Conservation (phyloP, 1,140 invertebrate genomes). For the Aphaenogaster rudis region DNA sequence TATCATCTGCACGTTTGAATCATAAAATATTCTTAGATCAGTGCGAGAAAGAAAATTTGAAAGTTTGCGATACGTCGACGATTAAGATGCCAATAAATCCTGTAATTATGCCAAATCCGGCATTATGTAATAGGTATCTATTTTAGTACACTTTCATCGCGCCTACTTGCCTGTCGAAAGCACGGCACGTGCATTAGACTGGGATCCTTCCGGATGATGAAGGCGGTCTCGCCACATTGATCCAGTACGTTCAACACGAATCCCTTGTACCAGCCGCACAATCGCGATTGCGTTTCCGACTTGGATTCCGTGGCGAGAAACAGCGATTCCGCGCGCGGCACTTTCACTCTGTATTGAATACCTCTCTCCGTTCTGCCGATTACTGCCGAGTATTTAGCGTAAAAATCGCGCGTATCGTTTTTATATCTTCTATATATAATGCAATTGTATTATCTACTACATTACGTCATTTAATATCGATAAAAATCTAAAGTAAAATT, state of each 20-base stretch:
- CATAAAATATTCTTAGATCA: no score
- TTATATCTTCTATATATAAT: neutral
- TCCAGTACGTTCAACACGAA: conserved; percentile 76
- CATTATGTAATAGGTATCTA: neutral
- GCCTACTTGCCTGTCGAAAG: conserved; percentile 71
- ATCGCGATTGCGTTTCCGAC: neutral
- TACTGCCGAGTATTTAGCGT: conserved; percentile 65
- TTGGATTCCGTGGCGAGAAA: conserved; percentile 78
- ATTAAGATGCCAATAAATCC: neutral
- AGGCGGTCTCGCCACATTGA: conserved; percentile 76
- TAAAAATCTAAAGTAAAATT: neutral
- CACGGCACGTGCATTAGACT: conserved; percentile 73
- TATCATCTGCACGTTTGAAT: neutral
- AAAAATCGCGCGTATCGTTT: neutral
- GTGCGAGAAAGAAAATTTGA: neutral
- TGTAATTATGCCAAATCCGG: neutral
- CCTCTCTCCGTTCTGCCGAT: conserved; percentile 67
- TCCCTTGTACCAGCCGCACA: conserved; percentile 50
- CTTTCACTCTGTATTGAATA: conserved; percentile 78
- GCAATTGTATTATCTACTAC: neutral
- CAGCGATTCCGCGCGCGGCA: conserved; percentile 78
- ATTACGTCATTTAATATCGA: neutral
- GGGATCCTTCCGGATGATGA: conserved; percentile 75
- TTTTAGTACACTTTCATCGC: neutral
- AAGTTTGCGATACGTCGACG: neutral